Evolutionary conservation across 1,140 invertebrate genomes (phyloP), one percentile per base, ranked within the genome.

Genomic region (Hetaerina americana): DNA sequence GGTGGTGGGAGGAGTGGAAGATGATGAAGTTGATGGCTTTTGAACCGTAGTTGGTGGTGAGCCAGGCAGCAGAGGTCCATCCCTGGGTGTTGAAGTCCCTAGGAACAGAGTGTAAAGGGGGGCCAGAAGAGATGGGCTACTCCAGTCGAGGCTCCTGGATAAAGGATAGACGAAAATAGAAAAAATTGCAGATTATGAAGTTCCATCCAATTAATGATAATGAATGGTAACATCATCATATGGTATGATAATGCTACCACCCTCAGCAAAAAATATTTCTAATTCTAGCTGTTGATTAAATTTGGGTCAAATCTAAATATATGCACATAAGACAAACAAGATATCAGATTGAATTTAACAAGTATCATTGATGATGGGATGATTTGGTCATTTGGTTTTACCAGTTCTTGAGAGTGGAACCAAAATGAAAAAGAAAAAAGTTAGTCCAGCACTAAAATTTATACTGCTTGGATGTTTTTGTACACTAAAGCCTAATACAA

Each of bases 41-140:
- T 73, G 5, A 71, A 40, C 72, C 12, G 69, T 28, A 26, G 72
- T 18, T 5, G 40, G 40, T 5, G 40, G 40, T 5, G 40, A 57
- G 2, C 40, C 40, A 57, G 40, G 40, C 2, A 57, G 10, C 40
- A 57, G 22, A 57, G 40, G 40, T 57, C 40, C 1, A 57, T 57
- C 40, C 10, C 40, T 57, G 15, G 40, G 2, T 18, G 2, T 10
- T 5, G 81, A 78, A 75, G 87, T 88, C 27, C 93, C 93, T 73
- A 92, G 83, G 76, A 93, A 95, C 22, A 95, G 80, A 0, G 84
- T 83, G 79, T 92, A 95, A 15, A 96, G 79, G 10, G 92, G 89
- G 24, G 85, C 83, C 1, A 91, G 86, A 29, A 93, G 82, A 5
- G 83, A 80, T 25, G 86, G 81, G 70, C 85, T 87, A 66, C 87